Evolutionary conservation across 2,888 invertebrate species (phyloP).

Genomic region (Argyresthia goedartella): DNA sequence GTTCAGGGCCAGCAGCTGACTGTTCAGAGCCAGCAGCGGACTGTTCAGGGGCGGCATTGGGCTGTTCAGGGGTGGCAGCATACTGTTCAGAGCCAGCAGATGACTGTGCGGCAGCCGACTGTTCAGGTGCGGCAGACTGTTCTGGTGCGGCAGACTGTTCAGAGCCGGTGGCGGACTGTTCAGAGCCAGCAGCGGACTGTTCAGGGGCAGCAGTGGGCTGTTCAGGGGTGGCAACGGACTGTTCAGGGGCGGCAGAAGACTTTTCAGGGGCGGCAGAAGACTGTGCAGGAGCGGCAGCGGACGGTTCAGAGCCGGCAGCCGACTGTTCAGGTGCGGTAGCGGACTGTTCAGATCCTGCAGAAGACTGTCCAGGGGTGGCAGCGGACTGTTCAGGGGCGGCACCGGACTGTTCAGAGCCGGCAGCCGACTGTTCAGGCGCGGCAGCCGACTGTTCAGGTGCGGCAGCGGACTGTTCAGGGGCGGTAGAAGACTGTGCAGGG

Average conservation of each 20-base stretch:
- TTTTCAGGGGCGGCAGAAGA: neutral
- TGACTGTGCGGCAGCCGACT: neutral
- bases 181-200: neutral
- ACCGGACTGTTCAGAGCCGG: neutral
- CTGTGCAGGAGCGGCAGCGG: neutral
- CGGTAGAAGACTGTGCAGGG: neutral
- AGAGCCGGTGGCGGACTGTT: neutral
- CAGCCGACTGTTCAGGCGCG: neutral
- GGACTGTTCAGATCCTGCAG: neutral
- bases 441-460: neutral
- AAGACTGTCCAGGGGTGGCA: neutral
- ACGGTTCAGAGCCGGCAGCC: neutral
- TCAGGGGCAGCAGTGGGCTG: neutral
- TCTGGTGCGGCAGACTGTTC: neutral
- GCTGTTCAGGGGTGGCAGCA: neutral
- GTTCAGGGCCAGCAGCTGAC: neutral
- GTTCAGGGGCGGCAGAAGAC: neutral
- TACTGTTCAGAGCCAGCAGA: neutral
- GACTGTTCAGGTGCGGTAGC: neutral
- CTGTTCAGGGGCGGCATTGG: neutral
- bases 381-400: neutral
- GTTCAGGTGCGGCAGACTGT: neutral
- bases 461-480: slow-evolving; percentile 1
- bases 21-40: neutral
- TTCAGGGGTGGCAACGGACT: neutral